Evolutionary conservation across 92 coral and sea anemone genomes (phyloP), one percentile per base, ranked within the genome.

Genomic region (Parazoanthus atlanticus): DNA sequence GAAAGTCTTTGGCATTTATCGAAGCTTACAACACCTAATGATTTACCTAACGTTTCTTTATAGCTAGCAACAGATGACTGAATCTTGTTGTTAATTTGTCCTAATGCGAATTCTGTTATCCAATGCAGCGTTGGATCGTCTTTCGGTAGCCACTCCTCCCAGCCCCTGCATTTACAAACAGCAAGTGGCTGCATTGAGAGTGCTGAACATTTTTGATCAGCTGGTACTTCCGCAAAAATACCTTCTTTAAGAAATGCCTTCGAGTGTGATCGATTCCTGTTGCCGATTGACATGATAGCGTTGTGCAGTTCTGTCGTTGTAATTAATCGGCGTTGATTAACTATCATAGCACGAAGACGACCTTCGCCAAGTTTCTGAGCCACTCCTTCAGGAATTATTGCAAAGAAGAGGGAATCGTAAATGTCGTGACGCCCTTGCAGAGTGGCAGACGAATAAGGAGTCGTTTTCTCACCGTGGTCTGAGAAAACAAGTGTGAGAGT

Each of bases 401-500:
- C 90, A 64, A 93, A 92, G 46, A 93, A 69, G 36, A 92, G 49
- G 7, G 96, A 83, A 23, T 88, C 78, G 78, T 93, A 93, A 65
- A 80, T 72, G 32, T 93, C 94, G 26, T 86, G 89, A 70, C 89
- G 80, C 33, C 96, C 94, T 77, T 86, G 83, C 17, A 73, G 47
- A 28, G 96, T 80, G 40, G 67, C 79, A 30, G 76, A 41, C 5
- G 94, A 86, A 69, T 87, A 93, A 36, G 67, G 52, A 13, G 94
- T 93, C 13, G 91, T 79, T 85, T 92, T 93, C 52, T 94, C 94
- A 16, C 96, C 96, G 49, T 93, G 93, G 61, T 93, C 96, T 4
- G 96, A 93, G 64, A 92, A 89, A 5, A 93, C 72, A 13, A 93
- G 16, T 19, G 96, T 93, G 72, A 91, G 58, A 6, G 96, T 87